A percentile compares a stretch with the other conserved stretches of the same genome.
These are phyloP conservation scores for Centroberyx gerrardi DNA, from an alignment of 2,797 vertebrate species.

Conservation along the genomic window DNA sequence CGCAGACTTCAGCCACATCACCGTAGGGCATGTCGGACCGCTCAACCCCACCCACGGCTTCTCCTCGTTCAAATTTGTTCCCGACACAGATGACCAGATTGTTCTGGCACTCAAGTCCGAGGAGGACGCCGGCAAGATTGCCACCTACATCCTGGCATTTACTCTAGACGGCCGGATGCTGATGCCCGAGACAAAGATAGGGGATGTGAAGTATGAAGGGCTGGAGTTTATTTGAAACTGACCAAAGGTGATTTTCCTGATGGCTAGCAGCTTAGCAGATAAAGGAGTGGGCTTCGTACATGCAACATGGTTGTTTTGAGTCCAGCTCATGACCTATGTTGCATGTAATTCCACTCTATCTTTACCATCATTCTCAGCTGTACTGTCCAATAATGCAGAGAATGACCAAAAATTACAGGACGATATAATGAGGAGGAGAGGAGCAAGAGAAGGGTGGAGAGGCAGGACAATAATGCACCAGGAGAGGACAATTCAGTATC, in stretches of 20 bases:
- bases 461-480: not conserved
- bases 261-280: not conserved
- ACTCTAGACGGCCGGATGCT: constrained; percentile 91
- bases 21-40: constrained; percentile 79
- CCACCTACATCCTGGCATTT: constrained; percentile 94
- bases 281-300: not conserved
- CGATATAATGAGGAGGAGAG: not conserved
- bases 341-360: not conserved
- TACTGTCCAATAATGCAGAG: constrained; percentile 39
- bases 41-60: constrained; percentile 92
- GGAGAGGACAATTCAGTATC: not conserved
- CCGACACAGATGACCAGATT: constrained; percentile 92
- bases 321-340: not conserved
- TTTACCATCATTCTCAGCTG: not conserved
- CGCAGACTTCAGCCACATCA: constrained; percentile 86
- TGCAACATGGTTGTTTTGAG: not conserved
- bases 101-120: constrained; percentile 95
- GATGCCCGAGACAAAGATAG: constrained; percentile 93
- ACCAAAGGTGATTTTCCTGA: not conserved
- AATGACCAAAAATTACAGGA: not conserved
- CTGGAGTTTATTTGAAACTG: constrained; percentile 91
- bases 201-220: constrained; percentile 93
- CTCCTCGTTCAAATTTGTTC: constrained; percentile 96
- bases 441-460: constrained; percentile 2
- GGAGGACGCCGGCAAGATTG: constrained; percentile 89